phyloP scores from a whole-genome alignment of 92 coral and sea anemone genomes.

The Porites lobata region DNA sequence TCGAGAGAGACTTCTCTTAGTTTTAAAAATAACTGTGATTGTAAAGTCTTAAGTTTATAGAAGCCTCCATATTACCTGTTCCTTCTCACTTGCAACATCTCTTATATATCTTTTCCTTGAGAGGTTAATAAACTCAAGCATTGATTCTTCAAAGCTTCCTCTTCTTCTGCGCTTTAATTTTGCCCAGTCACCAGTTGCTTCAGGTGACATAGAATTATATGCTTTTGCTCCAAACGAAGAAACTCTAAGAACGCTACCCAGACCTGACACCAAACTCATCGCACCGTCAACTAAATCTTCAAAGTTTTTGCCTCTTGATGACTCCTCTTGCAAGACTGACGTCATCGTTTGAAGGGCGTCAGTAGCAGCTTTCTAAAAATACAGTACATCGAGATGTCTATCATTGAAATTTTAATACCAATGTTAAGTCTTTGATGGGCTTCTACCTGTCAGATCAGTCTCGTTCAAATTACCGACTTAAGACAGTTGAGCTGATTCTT shows the following conservation, averaged over 20 bases:
- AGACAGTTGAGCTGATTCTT: too few species aligned
- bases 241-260: conserved; percentile 60
- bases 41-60: background rate
- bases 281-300: conserved; percentile 45
- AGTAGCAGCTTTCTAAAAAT: conserved; percentile 45
- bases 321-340: conserved; percentile 47
- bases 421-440: too few species aligned
- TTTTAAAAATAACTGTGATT: too few species aligned
- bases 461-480: too few species aligned
- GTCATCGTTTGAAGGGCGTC: conserved; percentile 56
- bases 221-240: conserved; percentile 34
- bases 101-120: background rate
- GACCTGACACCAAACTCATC: conserved; percentile 52
- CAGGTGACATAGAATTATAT: background rate
- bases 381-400: too few species aligned
- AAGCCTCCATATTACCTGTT: background rate
- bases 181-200: background rate
- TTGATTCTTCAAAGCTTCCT: background rate
- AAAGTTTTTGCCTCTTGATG: conserved; percentile 19
- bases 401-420: too few species aligned
- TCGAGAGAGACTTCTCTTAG: too few species aligned
- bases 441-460: too few species aligned
- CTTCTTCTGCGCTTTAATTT: background rate
- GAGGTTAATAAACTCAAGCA: background rate
- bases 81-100: background rate